phyloP scores from a whole-genome alignment of 2,888 invertebrate genomes.

The Colostygia pectinataria region DNA sequence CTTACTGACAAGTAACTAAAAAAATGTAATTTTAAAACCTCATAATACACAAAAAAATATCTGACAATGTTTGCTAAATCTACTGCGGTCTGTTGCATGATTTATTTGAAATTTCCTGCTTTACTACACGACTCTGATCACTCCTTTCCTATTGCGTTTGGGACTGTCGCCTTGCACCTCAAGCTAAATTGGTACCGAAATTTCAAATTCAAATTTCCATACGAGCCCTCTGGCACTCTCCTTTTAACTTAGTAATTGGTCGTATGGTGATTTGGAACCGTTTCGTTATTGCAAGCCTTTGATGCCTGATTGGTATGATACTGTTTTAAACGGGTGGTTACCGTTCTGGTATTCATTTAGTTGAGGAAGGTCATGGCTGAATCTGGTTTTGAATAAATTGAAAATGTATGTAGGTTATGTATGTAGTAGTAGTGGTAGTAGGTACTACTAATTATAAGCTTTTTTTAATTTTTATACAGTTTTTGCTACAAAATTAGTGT shows the following conservation, averaged over 20 bases:
- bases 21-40: too few relatives aligned
- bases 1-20: too few relatives aligned
- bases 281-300: constrained; percentile 55
- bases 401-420: too few relatives aligned
- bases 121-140: constrained; percentile 59
- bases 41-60: background rate
- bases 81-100: background rate
- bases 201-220: constrained; percentile 80
- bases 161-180: constrained; percentile 78
- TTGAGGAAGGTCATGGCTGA: constrained; percentile 46
- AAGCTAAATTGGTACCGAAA: constrained; percentile 78
- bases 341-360: constrained; percentile 41
- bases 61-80: too few relatives aligned
- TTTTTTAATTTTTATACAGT: background rate
- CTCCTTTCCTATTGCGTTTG: constrained; percentile 61
- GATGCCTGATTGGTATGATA: constrained; percentile 65
- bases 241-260: constrained; percentile 77
- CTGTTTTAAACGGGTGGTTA: constrained; percentile 26
- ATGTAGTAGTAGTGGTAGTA: too few relatives aligned
- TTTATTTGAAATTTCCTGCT: constrained; percentile 42
- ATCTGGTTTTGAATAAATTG: background rate
- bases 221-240: constrained; percentile 66
- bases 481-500: too few relatives aligned
- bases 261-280: constrained; percentile 60
- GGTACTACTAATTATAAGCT: too few relatives aligned